These are phyloP conservation scores for Sarcophaga subvicina DNA, from an alignment of 2,888 invertebrate genomes.

Conservation along the genomic window DNA sequence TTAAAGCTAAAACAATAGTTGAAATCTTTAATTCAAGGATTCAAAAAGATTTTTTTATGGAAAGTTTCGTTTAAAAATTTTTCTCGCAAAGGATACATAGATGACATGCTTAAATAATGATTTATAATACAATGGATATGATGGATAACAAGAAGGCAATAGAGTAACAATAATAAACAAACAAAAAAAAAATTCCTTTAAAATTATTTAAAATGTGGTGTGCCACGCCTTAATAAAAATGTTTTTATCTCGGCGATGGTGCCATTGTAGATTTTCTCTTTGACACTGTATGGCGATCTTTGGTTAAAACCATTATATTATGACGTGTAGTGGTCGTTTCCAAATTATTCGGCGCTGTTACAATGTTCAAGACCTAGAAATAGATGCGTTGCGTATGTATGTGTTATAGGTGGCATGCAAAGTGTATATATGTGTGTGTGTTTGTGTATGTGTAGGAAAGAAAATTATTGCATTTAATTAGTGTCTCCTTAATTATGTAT, in stretches of 20 bases:
- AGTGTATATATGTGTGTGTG: background rate
- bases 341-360: constrained; percentile 57
- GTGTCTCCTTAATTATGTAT: constrained; percentile 51
- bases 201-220: too few species aligned
- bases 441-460: constrained; percentile 31
- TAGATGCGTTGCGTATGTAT: constrained; percentile 44
- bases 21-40: background rate
- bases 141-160: background rate
- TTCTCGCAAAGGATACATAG: background rate
- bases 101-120: constrained; percentile 45
- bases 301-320: constrained; percentile 64
- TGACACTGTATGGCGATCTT: constrained; percentile 41
- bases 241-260: constrained; percentile 77
- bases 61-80: constrained; percentile 3
- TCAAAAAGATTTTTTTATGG: background rate
- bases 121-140: constrained; percentile 61
- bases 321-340: constrained; percentile 49
- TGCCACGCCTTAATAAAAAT: too few species aligned
- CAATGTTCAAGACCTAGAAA: constrained; percentile 57
- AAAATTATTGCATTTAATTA: constrained; percentile 65
- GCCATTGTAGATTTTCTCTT: constrained; percentile 74
- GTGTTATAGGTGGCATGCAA: background rate
- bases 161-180: background rate
- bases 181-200: too few species aligned
- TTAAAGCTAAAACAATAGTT: too few species aligned